Evolutionary conservation across 2,797 vertebrate species (phyloP).

Genomic region (Acrossocheilus fasciatus): DNA sequence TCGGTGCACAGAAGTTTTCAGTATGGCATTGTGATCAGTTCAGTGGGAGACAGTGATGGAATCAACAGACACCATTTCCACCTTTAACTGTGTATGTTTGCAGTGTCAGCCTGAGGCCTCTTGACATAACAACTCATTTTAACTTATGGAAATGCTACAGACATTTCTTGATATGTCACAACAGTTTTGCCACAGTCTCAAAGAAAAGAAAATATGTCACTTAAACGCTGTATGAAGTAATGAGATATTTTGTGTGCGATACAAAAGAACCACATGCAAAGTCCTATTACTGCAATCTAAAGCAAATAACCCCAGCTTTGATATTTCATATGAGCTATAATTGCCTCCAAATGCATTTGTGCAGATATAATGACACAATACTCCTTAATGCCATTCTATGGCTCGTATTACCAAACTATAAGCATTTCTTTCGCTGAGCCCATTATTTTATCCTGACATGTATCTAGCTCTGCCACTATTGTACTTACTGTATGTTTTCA

Average conservation of each 20-base stretch:
- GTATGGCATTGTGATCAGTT: no score
- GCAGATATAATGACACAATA: conserved; percentile 21
- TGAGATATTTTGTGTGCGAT: conserved; percentile 2
- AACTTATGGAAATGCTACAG: conserved; percentile 43
- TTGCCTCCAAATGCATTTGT: conserved; percentile 30
- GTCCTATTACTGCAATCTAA: conserved; percentile 5
- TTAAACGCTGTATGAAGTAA: neutral
- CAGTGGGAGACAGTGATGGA: no score
- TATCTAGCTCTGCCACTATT: neutral
- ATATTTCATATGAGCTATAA: conserved; percentile 28
- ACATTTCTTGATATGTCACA: conserved; percentile 8
- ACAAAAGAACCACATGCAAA: conserved; percentile 10
- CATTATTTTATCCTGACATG: conserved; percentile 21
- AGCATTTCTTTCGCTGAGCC: neutral
- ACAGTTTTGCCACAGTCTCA: conserved; percentile 10
- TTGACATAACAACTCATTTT: conserved; percentile 76
- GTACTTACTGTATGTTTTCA: conserved; percentile 33
- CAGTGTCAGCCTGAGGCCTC: conserved; percentile 84
- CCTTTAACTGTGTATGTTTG: neutral
- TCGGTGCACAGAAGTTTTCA: no score
- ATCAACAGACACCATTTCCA: neutral
- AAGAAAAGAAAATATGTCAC: conserved; percentile 13
- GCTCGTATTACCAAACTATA: conserved; percentile 37
- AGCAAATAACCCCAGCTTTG: conserved; percentile 18
- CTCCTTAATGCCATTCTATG: neutral